These are phyloP conservation scores for Synanthedon formicaeformis DNA, from an alignment of 2,888 invertebrate genomes.

Conservation along the genomic window DNA sequence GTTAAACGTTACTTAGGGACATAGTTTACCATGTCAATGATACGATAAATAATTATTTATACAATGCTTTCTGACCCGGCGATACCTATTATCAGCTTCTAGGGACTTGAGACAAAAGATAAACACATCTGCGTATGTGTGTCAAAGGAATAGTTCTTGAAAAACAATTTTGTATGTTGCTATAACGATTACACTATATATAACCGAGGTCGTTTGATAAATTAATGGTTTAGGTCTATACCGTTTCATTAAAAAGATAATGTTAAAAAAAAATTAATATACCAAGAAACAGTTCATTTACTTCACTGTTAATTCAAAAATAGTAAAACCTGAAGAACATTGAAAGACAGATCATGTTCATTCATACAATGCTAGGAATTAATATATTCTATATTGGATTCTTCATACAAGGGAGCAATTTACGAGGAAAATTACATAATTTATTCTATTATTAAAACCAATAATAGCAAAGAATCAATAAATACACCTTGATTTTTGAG, in stretches of 20 bases:
- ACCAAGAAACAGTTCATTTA: no score
- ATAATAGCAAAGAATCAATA: no score
- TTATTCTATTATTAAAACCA: no score
- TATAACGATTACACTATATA: neutral
- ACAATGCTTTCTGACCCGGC: slow-evolving; percentile 30
- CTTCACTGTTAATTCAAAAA: no score
- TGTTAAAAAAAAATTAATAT: no score
- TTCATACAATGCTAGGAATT: no score
- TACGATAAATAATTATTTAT: slow-evolving; percentile 20
- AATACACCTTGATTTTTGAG: no score
- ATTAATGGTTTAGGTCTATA: neutral
- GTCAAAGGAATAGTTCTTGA: slow-evolving; percentile 12
- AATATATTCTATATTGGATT: no score
- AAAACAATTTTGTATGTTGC: slow-evolving; percentile 10
- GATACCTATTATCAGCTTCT: slow-evolving; percentile 31
- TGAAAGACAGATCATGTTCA: no score
- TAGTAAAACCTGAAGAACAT: no score
- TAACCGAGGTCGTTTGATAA: neutral
- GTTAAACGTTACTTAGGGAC: neutral
- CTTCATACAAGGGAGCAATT: no score
- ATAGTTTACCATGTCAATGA: neutral
- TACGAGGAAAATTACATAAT: no score
- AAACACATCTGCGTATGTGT: slow-evolving; percentile 10
- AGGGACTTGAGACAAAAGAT: slow-evolving; percentile 29
- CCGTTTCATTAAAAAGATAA: neutral